These are phyloP conservation scores for Lutraria lutraria DNA, from an alignment of 2,888 invertebrate genomes.

Conservation along the genomic window DNA sequence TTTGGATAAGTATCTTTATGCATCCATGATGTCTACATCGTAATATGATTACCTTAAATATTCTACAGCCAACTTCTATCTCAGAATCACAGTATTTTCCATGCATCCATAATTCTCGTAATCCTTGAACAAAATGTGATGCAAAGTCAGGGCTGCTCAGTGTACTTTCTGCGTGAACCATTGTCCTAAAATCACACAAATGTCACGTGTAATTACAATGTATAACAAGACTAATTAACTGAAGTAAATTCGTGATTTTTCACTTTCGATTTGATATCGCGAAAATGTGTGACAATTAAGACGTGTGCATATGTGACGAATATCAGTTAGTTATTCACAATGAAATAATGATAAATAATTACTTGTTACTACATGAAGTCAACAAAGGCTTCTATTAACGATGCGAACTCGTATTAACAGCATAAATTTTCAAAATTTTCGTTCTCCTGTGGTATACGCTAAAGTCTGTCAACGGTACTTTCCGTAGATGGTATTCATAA, in stretches of 20 bases:
- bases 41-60: conserved; percentile 28
- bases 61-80: conserved; percentile 42
- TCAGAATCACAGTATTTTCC: conserved; percentile 32
- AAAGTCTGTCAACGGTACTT: background rate
- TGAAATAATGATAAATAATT: background rate
- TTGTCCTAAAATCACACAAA: background rate
- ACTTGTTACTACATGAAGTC: background rate
- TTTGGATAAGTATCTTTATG: too few species aligned
- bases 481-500: background rate
- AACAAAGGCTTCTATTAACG: background rate
- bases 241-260: background rate
- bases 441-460: background rate
- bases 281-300: background rate
- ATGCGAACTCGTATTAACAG: background rate
- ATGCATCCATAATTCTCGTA: conserved; percentile 39
- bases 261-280: background rate
- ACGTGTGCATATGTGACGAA: background rate
- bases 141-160: conserved; percentile 14
- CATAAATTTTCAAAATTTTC: background rate
- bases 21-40: too few species aligned
- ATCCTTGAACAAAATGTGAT: conserved; percentile 12
- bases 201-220: too few species aligned
- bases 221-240: background rate
- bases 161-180: conserved; percentile 6
- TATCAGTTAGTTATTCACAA: background rate